Conservation (phyloP, 35 echinoderm and acorn worm genomes). For the Amphiura filiformis region DNA sequence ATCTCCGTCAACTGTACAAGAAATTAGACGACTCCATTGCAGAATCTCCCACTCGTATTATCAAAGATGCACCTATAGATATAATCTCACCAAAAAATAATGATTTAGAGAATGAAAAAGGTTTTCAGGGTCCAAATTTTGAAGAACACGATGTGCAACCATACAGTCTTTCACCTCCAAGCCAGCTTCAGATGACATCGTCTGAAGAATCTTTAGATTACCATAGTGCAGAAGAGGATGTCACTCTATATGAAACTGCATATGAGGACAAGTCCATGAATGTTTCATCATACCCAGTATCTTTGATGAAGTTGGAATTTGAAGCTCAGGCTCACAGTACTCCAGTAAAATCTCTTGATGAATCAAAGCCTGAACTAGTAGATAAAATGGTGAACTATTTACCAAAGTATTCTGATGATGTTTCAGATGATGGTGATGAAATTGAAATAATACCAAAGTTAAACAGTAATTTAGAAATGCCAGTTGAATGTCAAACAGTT, state of each 20-base stretch:
- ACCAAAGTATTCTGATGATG: background rate
- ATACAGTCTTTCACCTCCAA: background rate
- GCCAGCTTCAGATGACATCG: background rate
- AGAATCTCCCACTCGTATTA: background rate
- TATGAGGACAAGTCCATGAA: background rate
- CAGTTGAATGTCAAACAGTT: background rate
- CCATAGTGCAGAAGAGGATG: slow-evolving; percentile 55
- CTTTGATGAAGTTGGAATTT: background rate
- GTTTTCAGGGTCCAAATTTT: background rate
- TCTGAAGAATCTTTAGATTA: slow-evolving; percentile 23
- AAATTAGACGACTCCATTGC: background rate
- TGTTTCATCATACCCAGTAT: background rate
- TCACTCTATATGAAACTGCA: slow-evolving; percentile 52
- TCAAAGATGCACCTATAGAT: background rate
- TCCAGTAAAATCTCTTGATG: background rate
- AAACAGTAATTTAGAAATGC: background rate
- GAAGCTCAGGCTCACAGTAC: slow-evolving; percentile 8
- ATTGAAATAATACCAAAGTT: slow-evolving; percentile 8
- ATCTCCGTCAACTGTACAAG: background rate
- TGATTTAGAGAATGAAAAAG: background rate
- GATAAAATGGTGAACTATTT: slow-evolving; percentile 1
- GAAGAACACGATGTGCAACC: background rate
- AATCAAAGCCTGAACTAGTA: background rate
- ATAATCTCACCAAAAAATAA: background rate
- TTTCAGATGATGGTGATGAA: background rate